Evolutionary conservation across 2,797 vertebrate species (phyloP).

Genomic region (Muscicapa striata): DNA sequence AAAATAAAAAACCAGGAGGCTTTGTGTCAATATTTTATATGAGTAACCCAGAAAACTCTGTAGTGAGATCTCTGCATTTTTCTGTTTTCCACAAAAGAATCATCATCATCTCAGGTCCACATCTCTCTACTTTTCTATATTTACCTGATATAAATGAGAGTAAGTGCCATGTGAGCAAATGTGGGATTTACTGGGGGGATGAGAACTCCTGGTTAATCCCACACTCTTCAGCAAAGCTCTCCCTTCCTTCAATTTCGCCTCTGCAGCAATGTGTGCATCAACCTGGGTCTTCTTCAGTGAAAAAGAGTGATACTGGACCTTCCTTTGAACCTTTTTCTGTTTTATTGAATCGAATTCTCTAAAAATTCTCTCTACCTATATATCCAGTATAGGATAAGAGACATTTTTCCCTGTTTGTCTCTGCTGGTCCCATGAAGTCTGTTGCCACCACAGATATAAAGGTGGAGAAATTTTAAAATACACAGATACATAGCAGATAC

Average conservation of each 20-base stretch:
- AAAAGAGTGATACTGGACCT: background rate
- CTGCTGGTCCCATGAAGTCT: background rate
- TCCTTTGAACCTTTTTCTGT: background rate
- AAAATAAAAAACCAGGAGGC: background rate
- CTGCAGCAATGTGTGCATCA: fast-evolving
- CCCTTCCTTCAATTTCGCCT: fast-evolving
- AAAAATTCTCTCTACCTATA: background rate
- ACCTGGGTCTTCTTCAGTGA: fast-evolving
- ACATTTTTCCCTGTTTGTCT: background rate
- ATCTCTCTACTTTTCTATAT: background rate
- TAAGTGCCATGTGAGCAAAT: background rate
- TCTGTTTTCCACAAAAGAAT: background rate
- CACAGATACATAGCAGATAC: background rate
- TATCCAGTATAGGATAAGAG: background rate
- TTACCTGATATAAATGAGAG: background rate
- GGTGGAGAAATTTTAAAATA: background rate
- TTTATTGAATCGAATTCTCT: background rate
- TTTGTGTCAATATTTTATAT: background rate
- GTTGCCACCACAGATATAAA: background rate
- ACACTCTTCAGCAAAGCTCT: background rate
- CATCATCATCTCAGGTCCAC: background rate
- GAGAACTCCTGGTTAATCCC: background rate
- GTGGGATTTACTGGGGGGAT: background rate
- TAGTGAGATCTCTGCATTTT: background rate
- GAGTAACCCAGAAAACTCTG: background rate